phyloP scores from a whole-genome alignment of 35 echinoderm and acorn worm species.

The Antedon bifida region DNA sequence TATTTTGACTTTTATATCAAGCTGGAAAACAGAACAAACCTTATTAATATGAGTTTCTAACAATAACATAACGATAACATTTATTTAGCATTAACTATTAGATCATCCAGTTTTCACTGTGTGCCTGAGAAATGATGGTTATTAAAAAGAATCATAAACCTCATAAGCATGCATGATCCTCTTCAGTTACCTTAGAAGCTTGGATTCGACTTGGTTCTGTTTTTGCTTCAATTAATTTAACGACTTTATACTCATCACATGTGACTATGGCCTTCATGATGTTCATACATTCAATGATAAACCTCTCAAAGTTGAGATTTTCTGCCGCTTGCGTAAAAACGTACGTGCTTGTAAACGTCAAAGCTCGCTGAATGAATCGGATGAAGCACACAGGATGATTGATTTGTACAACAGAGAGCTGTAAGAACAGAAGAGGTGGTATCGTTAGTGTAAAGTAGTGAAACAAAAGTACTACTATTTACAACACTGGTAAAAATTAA shows the following conservation, averaged over 20 bases:
- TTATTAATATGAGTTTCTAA: no score
- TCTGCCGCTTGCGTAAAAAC: constrained; percentile 59
- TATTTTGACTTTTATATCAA: no score
- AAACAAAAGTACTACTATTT: no score
- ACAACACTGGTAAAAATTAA: no score
- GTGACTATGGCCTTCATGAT: constrained; percentile 79
- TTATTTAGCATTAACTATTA: no score
- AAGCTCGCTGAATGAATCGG: constrained; percentile 51
- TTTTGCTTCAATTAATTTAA: constrained; percentile 33
- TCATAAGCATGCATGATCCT: no score
- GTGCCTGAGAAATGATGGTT: no score
- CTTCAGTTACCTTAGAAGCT: constrained; percentile 67
- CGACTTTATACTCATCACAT: constrained; percentile 58
- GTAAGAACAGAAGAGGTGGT: background rate
- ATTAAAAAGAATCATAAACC: no score
- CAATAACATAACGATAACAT: no score
- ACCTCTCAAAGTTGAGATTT: constrained; percentile 56
- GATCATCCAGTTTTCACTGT: no score
- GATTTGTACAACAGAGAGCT: constrained; percentile 66
- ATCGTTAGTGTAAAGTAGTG: no score
- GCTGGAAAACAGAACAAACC: no score
- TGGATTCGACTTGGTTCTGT: constrained; percentile 30
- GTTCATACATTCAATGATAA: constrained; percentile 79
- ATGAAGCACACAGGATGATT: constrained; percentile 73
- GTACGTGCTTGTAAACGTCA: constrained; percentile 62